phyloP scores from a whole-genome alignment of 2,888 invertebrate species.

The Idaea dimidiata region DNA sequence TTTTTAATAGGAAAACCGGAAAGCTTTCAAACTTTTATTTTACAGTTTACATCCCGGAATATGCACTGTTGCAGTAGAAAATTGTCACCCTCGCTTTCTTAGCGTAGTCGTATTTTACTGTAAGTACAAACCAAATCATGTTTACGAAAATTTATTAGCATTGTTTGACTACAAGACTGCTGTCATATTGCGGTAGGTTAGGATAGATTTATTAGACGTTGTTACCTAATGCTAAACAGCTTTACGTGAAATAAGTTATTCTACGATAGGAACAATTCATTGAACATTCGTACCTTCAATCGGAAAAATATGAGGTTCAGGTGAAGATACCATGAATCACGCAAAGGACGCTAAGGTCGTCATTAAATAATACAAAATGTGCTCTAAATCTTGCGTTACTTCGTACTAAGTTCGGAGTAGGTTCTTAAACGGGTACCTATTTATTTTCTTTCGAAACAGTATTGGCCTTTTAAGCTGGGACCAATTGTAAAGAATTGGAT shows the following conservation, averaged over 20 bases:
- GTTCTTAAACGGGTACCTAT: conserved; percentile 28
- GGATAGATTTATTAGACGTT: background rate
- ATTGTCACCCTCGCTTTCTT: conserved; percentile 14
- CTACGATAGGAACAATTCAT: background rate
- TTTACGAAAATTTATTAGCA: background rate
- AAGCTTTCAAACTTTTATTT: conserved; percentile 7
- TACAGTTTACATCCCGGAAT: conserved; percentile 18
- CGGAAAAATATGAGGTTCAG: conserved; percentile 15
- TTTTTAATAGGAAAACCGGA: conserved; percentile 39
- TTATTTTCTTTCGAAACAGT: conserved; percentile 36
- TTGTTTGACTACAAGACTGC: background rate
- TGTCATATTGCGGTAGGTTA: conserved; percentile 1
- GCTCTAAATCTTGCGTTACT: conserved; percentile 17
- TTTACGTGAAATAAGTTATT: background rate
- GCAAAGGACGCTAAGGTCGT: conserved; percentile 10
- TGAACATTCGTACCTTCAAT: conserved; percentile 6
- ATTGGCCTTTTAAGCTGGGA: conserved; percentile 48
- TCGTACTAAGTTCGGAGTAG: conserved; percentile 18
- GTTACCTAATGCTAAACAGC: background rate
- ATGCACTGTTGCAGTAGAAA: conserved; percentile 20
- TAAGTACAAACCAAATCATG: background rate
- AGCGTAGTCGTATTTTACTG: background rate
- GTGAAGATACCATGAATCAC: conserved; percentile 14
- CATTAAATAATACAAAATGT: conserved; percentile 9
- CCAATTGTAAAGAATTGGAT: conserved; percentile 58